Percentiles rank a stretch among this genome's conserved stretches.
These are phyloP conservation scores for Tylochromis polylepis DNA, from an alignment of 2,113 vertebrate species.

Conservation along the genomic window DNA sequence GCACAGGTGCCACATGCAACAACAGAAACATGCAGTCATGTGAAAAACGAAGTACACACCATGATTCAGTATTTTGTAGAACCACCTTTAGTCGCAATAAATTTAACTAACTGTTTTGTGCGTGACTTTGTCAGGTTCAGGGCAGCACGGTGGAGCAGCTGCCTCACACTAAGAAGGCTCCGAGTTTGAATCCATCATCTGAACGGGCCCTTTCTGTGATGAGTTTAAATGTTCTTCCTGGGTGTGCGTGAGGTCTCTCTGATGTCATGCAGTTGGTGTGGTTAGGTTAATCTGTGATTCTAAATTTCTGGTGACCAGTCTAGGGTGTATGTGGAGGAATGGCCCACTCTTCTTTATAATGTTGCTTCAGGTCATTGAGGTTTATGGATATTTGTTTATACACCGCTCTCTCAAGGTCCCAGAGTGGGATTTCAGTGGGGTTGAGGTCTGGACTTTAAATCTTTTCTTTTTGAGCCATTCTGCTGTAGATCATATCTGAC, in stretches of 20 bases:
- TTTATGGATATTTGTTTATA: not conserved
- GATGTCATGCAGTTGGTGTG: too few species aligned
- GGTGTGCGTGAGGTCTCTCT: too few species aligned
- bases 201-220: too few species aligned
- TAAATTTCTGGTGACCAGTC: not conserved
- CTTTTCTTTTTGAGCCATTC: not conserved
- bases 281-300: not conserved
- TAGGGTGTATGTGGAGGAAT: not conserved
- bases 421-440: not conserved
- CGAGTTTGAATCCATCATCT: too few species aligned
- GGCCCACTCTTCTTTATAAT: not conserved
- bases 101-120: not conserved
- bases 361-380: not conserved
- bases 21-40: not conserved
- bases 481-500: not conserved
- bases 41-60: not conserved
- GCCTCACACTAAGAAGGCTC: too few species aligned
- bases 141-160: too few species aligned
- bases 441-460: not conserved
- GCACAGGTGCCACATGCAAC: not conserved
- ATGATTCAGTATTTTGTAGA: not conserved
- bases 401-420: not conserved
- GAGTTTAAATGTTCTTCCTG: too few species aligned
- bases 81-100: not conserved
- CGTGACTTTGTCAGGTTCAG: not conserved